phyloP scores from a whole-genome alignment of 2,797 vertebrate genomes.

The Halcyon badia region DNA sequence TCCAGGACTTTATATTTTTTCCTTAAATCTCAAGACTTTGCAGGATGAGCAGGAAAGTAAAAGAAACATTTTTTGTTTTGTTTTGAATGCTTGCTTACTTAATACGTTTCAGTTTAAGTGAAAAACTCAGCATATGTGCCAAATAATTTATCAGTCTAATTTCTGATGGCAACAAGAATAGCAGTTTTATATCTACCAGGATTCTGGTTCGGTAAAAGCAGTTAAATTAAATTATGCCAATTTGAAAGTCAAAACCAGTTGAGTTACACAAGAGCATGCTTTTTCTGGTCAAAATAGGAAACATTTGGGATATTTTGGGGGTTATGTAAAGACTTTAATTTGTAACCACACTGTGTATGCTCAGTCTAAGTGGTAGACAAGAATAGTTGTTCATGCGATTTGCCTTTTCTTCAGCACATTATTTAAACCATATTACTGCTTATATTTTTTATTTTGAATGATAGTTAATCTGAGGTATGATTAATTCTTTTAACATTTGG shows the following conservation, averaged over 20 bases:
- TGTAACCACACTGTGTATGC: conserved; percentile 56
- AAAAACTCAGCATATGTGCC: background rate
- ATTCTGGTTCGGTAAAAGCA: conserved; percentile 60
- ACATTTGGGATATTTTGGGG: conserved; percentile 72
- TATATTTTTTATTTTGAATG: conserved; percentile 4
- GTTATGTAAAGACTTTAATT: conserved; percentile 75
- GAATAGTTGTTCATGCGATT: conserved; percentile 21
- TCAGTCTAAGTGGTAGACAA: conserved; percentile 37
- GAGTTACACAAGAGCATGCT: conserved; percentile 46
- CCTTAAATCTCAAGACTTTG: background rate
- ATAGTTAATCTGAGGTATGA: conserved; percentile 25
- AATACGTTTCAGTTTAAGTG: background rate
- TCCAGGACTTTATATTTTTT: background rate
- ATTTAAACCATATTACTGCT: conserved; percentile 41
- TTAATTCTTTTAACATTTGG: conserved; percentile 34
- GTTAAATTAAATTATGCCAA: conserved; percentile 65
- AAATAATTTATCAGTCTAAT: conserved; percentile 57
- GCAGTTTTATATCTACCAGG: conserved; percentile 24
- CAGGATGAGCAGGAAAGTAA: background rate
- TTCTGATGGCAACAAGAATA: conserved; percentile 50
- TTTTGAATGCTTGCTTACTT: background rate
- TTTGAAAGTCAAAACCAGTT: conserved; percentile 70
- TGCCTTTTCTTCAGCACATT: conserved; percentile 45
- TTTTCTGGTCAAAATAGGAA: conserved; percentile 73
- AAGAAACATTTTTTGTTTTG: background rate